Conservation (phyloP, 2,888 invertebrate species). For the Prosopocoilus inquinatus region DNA sequence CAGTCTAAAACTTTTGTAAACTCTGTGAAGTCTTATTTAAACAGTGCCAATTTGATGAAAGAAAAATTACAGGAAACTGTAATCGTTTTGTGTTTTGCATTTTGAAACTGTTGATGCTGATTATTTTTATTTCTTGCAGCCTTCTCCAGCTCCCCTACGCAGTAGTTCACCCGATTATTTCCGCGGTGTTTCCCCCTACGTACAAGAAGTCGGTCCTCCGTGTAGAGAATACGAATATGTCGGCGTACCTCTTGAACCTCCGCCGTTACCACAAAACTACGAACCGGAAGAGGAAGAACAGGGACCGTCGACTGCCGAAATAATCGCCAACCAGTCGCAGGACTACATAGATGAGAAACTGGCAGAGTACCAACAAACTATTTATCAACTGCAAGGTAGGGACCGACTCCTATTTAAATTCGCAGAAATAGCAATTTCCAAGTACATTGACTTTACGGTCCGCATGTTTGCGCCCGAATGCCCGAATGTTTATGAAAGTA, state of each 20-base stretch:
- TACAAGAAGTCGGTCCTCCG: constrained; percentile 50
- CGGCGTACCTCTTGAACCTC: constrained; percentile 72
- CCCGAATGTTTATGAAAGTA: no score
- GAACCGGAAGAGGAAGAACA: constrained; percentile 67
- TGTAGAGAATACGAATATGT: constrained; percentile 67
- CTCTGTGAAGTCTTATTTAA: no score
- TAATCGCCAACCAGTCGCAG: constrained; percentile 90
- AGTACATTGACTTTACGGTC: neutral
- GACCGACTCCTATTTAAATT: neutral
- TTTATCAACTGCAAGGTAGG: constrained; percentile 85
- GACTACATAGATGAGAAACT: constrained; percentile 93
- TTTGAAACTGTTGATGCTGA: no score
- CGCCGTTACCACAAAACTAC: constrained; percentile 50
- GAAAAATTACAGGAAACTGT: no score
- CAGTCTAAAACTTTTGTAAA: no score
- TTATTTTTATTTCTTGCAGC: constrained; percentile 44
- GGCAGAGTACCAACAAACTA: constrained; percentile 90
- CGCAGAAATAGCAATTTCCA: neutral
- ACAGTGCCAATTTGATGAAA: no score
- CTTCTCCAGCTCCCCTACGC: constrained; percentile 59
- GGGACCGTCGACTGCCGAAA: constrained; percentile 86
- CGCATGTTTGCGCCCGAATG: neutral
- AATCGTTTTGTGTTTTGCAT: neutral
- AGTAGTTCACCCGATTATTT: constrained; percentile 41
- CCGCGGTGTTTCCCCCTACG: constrained; percentile 39